Conservation (phyloP, 2,888 invertebrate species). For the Lycophotia porphyrea region DNA sequence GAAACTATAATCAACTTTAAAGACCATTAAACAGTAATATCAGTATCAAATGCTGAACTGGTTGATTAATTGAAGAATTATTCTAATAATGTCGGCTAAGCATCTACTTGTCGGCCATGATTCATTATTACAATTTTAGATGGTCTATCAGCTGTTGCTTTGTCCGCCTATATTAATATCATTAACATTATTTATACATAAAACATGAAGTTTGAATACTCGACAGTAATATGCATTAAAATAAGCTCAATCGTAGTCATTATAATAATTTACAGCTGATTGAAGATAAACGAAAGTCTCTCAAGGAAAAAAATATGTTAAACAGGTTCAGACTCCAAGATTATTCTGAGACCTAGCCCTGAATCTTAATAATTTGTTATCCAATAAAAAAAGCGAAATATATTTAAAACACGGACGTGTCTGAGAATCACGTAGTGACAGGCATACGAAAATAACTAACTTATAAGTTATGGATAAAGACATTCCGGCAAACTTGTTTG, state of each 20-base stretch:
- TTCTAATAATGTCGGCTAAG: background rate
- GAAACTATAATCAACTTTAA: background rate
- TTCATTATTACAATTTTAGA: background rate
- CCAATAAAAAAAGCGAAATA: slow-evolving; percentile 46
- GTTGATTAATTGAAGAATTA: background rate
- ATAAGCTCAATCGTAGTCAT: background rate
- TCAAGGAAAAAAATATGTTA: slow-evolving; percentile 25
- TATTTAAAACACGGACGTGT: slow-evolving; percentile 50
- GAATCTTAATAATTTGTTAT: slow-evolving; percentile 55
- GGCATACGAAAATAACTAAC: slow-evolving; percentile 63
- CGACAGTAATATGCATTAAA: slow-evolving; percentile 8
- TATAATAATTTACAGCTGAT: slow-evolving; percentile 2
- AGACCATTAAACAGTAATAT: background rate
- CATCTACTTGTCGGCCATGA: background rate
- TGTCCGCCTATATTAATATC: background rate
- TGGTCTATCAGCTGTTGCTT: slow-evolving; percentile 3
- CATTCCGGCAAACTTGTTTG: slow-evolving; percentile 58
- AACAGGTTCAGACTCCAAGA: slow-evolving; percentile 20
- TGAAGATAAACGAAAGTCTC: slow-evolving; percentile 32
- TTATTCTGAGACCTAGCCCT: slow-evolving; percentile 37
- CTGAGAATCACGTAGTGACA: slow-evolving; percentile 66
- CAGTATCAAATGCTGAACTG: background rate
- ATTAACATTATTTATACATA: slow-evolving; percentile 17
- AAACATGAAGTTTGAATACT: background rate
- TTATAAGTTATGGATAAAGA: slow-evolving; percentile 29